phyloP scores from a whole-genome alignment of 2,113 vertebrate genomes.

The Polypterus bichir region DNA sequence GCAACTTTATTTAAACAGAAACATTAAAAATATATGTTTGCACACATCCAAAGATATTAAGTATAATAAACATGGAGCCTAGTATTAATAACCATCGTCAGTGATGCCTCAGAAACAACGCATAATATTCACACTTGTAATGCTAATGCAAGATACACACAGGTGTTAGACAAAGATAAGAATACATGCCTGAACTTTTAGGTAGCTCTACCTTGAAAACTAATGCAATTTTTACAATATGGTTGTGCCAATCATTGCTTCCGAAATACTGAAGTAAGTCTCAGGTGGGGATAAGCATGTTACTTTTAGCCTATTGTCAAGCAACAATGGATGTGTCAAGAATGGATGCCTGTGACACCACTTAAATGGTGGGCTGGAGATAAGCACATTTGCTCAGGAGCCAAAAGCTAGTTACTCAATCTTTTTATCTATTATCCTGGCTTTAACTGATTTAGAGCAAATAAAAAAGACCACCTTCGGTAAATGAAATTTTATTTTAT shows the following conservation, averaged over 20 bases:
- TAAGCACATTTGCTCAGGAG: slow-evolving; percentile 12
- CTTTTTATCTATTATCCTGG: no score
- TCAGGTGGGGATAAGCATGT: slow-evolving; percentile 11
- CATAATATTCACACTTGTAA: slow-evolving; percentile 51
- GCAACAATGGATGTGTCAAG: slow-evolving; percentile 1
- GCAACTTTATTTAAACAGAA: no score
- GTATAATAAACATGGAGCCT: no score
- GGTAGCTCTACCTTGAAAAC: slow-evolving; percentile 20
- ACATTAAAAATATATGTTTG: no score
- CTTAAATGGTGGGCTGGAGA: slow-evolving; percentile 15
- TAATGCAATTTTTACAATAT: slow-evolving; percentile 23
- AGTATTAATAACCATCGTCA: no score
- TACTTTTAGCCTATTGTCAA: slow-evolving; percentile 14
- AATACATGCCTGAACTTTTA: slow-evolving; percentile 22
- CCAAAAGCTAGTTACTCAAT: slow-evolving; percentile 9
- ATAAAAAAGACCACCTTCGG: no score
- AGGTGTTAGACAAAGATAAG: slow-evolving; percentile 38
- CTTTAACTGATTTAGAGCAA: no score
- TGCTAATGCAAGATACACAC: slow-evolving; percentile 31
- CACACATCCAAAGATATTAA: no score
- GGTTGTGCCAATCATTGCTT: slow-evolving; percentile 26
- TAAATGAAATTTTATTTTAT: no score
- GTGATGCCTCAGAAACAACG: slow-evolving; percentile 25
- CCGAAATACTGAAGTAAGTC: slow-evolving; percentile 22
- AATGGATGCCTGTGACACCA: slow-evolving; percentile 14